These are phyloP conservation scores for Halictus quadricinctus DNA, from an alignment of 2,888 invertebrate genomes.

Conservation along the genomic window DNA sequence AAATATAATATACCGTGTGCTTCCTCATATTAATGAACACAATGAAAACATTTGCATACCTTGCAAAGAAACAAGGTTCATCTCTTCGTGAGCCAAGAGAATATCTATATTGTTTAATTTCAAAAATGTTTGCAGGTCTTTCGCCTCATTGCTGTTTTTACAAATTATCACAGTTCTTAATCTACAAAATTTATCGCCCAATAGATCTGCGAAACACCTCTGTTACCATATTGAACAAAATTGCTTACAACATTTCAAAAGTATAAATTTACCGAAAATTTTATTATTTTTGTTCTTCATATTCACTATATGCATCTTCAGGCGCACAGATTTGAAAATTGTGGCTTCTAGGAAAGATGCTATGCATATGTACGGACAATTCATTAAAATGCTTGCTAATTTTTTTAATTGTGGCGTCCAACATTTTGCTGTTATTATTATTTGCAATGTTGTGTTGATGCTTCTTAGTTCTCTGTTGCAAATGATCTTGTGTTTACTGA, in stretches of 20 bases:
- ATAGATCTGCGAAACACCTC: constrained; percentile 78
- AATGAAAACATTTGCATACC: constrained; percentile 50
- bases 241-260: neutral
- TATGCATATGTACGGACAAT: constrained; percentile 87
- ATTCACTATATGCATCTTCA: constrained; percentile 82
- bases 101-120: constrained; percentile 64
- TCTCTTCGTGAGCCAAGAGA: constrained; percentile 76
- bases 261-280: constrained; percentile 78
- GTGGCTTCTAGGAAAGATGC: constrained; percentile 90
- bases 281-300: constrained; percentile 82
- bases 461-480: constrained; percentile 56
- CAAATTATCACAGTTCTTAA: constrained; percentile 87
- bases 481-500: constrained; percentile 67
- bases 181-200: constrained; percentile 82
- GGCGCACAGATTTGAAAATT: constrained; percentile 86
- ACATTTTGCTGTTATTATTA: constrained; percentile 85
- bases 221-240: neutral
- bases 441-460: constrained; percentile 82
- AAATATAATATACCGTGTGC: neutral
- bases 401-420: constrained; percentile 86
- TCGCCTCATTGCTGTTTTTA: constrained; percentile 81
- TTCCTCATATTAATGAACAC: neutral
- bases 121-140: constrained; percentile 83
- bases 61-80: constrained; percentile 68
- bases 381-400: constrained; percentile 84